A percentile compares a stretch with the other conserved stretches of the same genome.
These are phyloP conservation scores for Tympanoctomys barrerae DNA, from an alignment of 2,797 vertebrate genomes.

Conservation along the genomic window DNA sequence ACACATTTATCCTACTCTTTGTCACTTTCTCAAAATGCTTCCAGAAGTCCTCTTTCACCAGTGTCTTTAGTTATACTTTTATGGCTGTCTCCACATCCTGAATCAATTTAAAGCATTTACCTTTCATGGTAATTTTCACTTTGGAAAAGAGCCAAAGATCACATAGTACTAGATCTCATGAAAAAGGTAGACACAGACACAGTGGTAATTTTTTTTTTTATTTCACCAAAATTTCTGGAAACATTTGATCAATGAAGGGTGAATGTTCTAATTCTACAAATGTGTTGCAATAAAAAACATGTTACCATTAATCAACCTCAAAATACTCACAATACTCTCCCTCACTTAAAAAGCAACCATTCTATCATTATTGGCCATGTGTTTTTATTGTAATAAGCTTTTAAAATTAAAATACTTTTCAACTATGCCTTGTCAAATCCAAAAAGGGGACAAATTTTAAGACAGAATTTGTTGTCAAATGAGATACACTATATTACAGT, in stretches of 20 bases:
- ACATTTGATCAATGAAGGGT: background rate
- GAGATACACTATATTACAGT: background rate
- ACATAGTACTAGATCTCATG: background rate
- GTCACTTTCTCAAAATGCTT: background rate
- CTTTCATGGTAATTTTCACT: background rate
- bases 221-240: background rate
- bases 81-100: background rate
- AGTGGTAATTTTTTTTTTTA: background rate
- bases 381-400: background rate
- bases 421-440: background rate
- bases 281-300: background rate
- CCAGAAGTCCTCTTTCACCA: background rate
- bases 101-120: background rate
- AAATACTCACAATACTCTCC: background rate
- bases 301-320: background rate
- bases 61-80: background rate
- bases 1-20: background rate
- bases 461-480: background rate
- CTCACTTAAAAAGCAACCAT: background rate
- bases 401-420: background rate
- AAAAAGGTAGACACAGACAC: background rate
- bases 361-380: background rate
- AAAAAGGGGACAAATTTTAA: background rate
- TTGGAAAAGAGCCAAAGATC: background rate
- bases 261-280: background rate